Percentiles rank a stretch among this genome's conserved stretches.
These are phyloP conservation scores for Nycteola revayana DNA, from an alignment of 2,888 invertebrate species.

Conservation along the genomic window DNA sequence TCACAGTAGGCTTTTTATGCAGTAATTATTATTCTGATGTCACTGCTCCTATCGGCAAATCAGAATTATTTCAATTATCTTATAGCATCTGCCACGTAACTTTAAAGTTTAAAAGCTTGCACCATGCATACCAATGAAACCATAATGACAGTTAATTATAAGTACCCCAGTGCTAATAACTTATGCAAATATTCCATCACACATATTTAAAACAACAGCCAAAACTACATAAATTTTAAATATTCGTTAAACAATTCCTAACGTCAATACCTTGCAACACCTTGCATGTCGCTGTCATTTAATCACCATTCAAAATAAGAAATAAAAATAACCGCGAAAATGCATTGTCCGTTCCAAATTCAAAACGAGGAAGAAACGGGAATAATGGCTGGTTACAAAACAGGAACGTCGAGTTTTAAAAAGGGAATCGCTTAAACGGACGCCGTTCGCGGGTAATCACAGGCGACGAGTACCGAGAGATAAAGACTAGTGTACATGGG, in stretches of 20 bases:
- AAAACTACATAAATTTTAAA: too few relatives aligned
- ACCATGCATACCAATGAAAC: too few relatives aligned
- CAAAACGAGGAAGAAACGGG: conserved; percentile 76
- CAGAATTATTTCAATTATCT: too few relatives aligned
- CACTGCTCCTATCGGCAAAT: too few relatives aligned
- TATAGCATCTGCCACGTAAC: too few relatives aligned
- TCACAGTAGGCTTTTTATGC: too few relatives aligned
- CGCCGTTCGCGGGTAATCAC: conserved; percentile 79
- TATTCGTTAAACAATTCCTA: neutral
- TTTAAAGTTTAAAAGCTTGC: too few relatives aligned
- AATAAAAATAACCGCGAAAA: conserved; percentile 49
- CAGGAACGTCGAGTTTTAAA: conserved; percentile 75
- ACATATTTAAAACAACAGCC: too few relatives aligned
- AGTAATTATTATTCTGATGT: too few relatives aligned
- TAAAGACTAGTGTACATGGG: conserved; percentile 40
- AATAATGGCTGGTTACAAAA: conserved; percentile 76
- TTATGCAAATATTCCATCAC: too few relatives aligned
- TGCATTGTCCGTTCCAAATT: conserved; percentile 75
- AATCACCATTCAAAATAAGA: conserved; percentile 41
- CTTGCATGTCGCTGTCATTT: conserved; percentile 65
- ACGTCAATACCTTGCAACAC: conserved; percentile 34
- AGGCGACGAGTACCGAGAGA: conserved; percentile 60
- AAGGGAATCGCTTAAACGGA: conserved; percentile 77
- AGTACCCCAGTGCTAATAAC: too few relatives aligned
- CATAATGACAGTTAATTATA: too few relatives aligned